Evolutionary conservation across 1,140 invertebrate species (phyloP), one percentile per base, ranked within the genome.

Genomic region (Aleiodes sp.): DNA sequence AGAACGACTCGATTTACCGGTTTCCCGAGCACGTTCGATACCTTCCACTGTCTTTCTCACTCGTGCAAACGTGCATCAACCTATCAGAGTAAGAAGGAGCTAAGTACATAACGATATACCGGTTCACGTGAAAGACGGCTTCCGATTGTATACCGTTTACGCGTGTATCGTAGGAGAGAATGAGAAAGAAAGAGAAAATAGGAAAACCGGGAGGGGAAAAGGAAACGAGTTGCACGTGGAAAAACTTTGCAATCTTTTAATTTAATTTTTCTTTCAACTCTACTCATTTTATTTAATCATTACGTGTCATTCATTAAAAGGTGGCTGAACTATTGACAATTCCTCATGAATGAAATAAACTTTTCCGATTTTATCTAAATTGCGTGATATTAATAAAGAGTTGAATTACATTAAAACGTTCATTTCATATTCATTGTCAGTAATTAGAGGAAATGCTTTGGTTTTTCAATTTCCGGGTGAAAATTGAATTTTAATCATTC

Each of bases 1-100:
- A 31, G 56, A 67, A 37, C 65, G 39, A 72, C 60, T 64, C 16
- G 70, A 65, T 72, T 68, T 72, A 72, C 70, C 70, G 70, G 70
- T 72, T 72, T 68, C 61, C 46, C 35, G 60, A 61, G 60, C 70
- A 72, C 70, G 65, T 68, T 68, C 57, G 41, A 31, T 24, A 29
- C 10, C 19, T 46, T 39, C 2, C 9, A 16, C 10, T 31, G 1
- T 61, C 43, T 65, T 52, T 24, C 57, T 43, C n/a, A n/a, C 37
- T 33, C 35, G 46, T 16, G n/a, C 14, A 52, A 52, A 21, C 21
- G 46, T 52, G 46, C 26, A 52, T 52, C 26, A 24, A 12, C 19
- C 26, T 62, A 62, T 9, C n/a, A 28, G 59, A 31, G 62, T 28
- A 65, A 43, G 61, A 10, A 35, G 31, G 56, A 57, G 31, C 29